Evolutionary conservation across 2,797 vertebrate genomes (phyloP).

Genomic region (Rhabdomys pumilio): DNA sequence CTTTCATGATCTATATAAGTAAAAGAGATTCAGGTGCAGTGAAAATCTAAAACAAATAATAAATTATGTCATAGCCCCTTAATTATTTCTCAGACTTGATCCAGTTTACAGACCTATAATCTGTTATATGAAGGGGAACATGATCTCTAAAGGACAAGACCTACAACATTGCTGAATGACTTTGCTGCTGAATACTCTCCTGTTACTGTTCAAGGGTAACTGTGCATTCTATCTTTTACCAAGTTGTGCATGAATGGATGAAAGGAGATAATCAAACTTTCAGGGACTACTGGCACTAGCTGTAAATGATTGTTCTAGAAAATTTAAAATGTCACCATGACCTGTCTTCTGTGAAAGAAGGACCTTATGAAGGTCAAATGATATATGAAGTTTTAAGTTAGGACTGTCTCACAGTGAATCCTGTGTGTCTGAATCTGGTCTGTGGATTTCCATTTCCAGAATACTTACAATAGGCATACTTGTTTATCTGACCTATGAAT

Average conservation of each 20-base stretch:
- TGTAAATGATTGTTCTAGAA: not conserved
- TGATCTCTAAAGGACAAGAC: not conserved
- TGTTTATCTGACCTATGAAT: not conserved
- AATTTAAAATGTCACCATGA: not conserved
- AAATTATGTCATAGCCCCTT: not conserved
- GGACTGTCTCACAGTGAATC: not conserved
- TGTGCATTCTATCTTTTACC: not conserved
- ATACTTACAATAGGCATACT: not conserved
- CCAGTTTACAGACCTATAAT: not conserved
- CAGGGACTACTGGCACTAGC: not conserved
- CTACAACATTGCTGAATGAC: not conserved
- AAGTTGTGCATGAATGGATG: rapidly evolving
- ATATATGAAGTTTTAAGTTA: not conserved
- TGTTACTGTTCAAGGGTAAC: not conserved
- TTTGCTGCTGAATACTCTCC: not conserved
- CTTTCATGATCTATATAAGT: not conserved
- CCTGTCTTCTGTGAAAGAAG: not conserved
- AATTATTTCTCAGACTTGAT: not conserved
- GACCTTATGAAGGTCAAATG: not conserved
- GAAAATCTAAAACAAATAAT: not conserved
- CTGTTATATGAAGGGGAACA: not conserved
- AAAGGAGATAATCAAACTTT: not conserved
- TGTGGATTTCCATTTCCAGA: not conserved
- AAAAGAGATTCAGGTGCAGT: not conserved
- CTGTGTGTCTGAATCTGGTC: not conserved